These are phyloP conservation scores for Penaeus indicus DNA, from an alignment of 1,140 invertebrate genomes.

Conservation along the genomic window DNA sequence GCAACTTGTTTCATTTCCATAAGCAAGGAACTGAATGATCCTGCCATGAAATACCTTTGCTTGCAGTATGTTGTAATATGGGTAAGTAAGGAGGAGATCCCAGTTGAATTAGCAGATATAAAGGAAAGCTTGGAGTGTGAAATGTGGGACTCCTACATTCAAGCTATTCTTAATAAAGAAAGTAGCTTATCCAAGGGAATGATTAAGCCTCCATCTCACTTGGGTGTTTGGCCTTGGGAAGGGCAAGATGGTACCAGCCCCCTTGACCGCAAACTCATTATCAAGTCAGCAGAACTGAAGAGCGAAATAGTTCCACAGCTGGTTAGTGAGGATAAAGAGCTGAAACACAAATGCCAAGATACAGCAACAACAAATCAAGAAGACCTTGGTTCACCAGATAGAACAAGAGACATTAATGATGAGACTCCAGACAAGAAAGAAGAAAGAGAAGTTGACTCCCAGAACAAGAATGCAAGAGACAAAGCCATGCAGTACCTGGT, in stretches of 20 bases:
- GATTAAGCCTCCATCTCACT: conserved; percentile 26
- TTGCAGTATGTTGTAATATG: conserved; percentile 49
- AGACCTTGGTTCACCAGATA: too few species aligned
- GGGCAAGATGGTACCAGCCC: conserved; percentile 28
- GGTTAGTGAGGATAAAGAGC: not conserved
- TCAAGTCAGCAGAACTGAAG: conserved; percentile 37
- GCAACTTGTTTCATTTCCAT: conserved; percentile 34
- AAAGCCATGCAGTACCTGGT: conserved; percentile 25
- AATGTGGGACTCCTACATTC: conserved; percentile 49
- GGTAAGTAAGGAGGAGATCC: conserved; percentile 1
- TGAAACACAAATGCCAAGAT: not conserved
- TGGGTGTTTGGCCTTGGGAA: conserved; percentile 57
- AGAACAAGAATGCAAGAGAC: not conserved
- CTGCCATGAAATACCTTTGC: conserved; percentile 40
- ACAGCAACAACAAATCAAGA: not conserved
- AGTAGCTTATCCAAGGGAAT: not conserved
- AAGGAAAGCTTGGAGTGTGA: conserved; percentile 25
- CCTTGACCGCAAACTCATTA: conserved; percentile 31
- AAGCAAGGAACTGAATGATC: conserved; percentile 28
- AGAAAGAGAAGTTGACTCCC: not conserved
- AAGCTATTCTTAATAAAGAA: conserved; percentile 25
- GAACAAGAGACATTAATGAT: not conserved
- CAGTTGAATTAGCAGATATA: not conserved
- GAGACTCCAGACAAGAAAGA: not conserved
- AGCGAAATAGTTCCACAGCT: conserved; percentile 6